Evolutionary conservation across 2,113 vertebrate species (phyloP), one percentile per base, ranked within the genome.

Genomic region (Piprites chloris): DNA sequence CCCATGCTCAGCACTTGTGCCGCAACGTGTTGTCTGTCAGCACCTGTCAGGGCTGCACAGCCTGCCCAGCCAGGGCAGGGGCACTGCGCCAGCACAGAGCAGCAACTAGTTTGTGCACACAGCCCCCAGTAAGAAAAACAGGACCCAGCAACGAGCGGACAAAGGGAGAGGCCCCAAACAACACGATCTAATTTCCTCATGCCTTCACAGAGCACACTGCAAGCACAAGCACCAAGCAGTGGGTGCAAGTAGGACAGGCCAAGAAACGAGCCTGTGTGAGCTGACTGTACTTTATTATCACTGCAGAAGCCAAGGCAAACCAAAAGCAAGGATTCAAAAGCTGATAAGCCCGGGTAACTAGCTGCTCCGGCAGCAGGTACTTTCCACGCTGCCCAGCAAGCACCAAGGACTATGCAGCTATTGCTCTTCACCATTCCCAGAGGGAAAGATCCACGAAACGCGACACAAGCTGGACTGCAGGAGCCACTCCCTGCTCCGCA

Each of bases 141-240:
- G 32, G 37, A 41, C 42, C 42, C 33, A 67, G 81, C 14, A 44
- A 50, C 1, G 8, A 28, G 18, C 0, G 0, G 33, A 14, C 63
- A 81, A 87, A 75, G 26, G 50, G n/a, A 58, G 28, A 53, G 7
- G 3, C 80, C 30, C 24, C 41, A 37, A 87, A 47, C 61, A 39
- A 2, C 4, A 6, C 19, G 10, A 82, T 49, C 42, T 61, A 30
- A 72, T 58, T 61, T 42, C 9, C 50, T 4, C 2, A 7, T 16
- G 26, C 32, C 56, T 55, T 42, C 27, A 13, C 11, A 62, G 5
- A 15, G n/a, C 1, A 21, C 9, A 2, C 17, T 27, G 44, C 32
- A 39, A 27, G 41, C 9, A 24, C 2, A 16, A 0, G 0, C 35
- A 14, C 22, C 0, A 1, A 72, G 49, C 59, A 13, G 7, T 0